These are phyloP conservation scores for Cantharis rustica DNA, from an alignment of 2,888 invertebrate genomes.

Conservation along the genomic window DNA sequence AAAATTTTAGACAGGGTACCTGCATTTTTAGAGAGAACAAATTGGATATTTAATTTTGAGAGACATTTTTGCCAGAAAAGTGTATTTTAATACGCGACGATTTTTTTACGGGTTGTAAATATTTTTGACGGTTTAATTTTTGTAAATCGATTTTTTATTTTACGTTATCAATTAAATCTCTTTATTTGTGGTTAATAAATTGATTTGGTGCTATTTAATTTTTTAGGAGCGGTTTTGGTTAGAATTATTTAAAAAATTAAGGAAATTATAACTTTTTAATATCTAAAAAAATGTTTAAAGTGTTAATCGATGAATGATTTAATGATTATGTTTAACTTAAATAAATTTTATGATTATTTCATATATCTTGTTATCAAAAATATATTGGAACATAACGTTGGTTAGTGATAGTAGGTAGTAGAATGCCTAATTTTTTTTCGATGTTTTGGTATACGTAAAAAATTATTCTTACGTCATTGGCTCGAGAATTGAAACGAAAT, in stretches of 20 bases:
- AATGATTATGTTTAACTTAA: neutral
- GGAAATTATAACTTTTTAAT: neutral
- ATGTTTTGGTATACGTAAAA: neutral
- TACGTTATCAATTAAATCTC: neutral
- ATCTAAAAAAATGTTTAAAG: neutral
- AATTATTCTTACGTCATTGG: neutral
- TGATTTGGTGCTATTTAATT: conserved; percentile 9
- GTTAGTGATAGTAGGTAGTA: neutral
- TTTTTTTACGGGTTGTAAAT: neutral
- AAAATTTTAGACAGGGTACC: neutral
- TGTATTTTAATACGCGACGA: neutral
- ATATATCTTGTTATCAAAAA: neutral
- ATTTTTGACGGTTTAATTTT: neutral
- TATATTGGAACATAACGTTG: neutral
- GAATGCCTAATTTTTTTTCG: neutral
- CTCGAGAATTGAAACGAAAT: neutral
- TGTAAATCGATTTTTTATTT: neutral
- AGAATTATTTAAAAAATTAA: conserved; percentile 1
- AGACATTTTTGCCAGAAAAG: neutral
- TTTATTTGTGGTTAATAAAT: neutral
- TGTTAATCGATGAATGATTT: neutral
- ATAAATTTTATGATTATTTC: neutral
- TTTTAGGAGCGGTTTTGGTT: conserved; percentile 5
- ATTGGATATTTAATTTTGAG: neutral
- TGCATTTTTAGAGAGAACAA: neutral